Conservation (phyloP, 2,797 vertebrate genomes). For the Bovichtus diacanthus region DNA sequence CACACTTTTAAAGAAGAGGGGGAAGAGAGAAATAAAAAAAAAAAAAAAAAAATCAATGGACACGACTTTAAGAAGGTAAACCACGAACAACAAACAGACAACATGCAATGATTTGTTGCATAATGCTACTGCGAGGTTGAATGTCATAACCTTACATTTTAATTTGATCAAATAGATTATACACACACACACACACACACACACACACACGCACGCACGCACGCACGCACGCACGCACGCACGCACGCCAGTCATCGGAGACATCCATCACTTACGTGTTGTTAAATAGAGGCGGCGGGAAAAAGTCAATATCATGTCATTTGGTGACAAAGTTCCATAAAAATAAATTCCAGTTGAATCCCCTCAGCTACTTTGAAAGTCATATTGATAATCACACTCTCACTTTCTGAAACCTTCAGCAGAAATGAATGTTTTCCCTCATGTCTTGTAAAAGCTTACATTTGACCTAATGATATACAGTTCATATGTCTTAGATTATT, state of each 20-base stretch:
- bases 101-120: constrained; percentile 58
- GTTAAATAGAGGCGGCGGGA: constrained; percentile 27
- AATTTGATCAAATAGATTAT: constrained; percentile 38
- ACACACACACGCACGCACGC: constrained; percentile 14
- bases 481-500: not conserved
- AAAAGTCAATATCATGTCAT: constrained; percentile 55
- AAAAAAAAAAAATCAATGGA: constrained; percentile 38
- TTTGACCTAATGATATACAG: not conserved
- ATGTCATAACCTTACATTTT: constrained; percentile 41
- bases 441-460: not conserved
- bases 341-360: constrained; percentile 31
- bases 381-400: not conserved
- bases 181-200: constrained; percentile 9
- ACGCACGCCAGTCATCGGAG: constrained; percentile 27
- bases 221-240: constrained; percentile 9
- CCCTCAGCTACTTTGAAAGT: constrained; percentile 23
- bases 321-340: constrained; percentile 39
- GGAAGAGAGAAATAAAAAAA: too few species aligned
- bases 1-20: constrained; percentile 41
- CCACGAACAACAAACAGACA: constrained; percentile 62
- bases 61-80: constrained; percentile 37
- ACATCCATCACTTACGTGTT: constrained; percentile 51
- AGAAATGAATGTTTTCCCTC: not conserved
- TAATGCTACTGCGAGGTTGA: constrained; percentile 34
- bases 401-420: not conserved